Evolutionary conservation across 2,113 vertebrate genomes (phyloP).

Genomic region (Petromus typicus): DNA sequence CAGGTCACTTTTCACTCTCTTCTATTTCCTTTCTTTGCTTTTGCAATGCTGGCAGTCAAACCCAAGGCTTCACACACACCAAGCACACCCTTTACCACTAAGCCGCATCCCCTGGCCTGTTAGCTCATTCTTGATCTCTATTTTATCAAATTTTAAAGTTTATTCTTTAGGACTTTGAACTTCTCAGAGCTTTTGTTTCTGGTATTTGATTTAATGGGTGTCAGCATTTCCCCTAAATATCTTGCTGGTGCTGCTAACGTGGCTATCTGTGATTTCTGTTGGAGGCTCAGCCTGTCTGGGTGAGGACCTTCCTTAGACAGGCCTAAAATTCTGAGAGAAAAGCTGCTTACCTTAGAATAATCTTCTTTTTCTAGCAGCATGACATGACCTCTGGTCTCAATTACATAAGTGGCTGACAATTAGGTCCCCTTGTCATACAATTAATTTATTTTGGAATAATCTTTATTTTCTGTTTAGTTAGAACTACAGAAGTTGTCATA

Average conservation of each 20-base stretch:
- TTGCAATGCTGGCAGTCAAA: neutral
- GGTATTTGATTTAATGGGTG: neutral
- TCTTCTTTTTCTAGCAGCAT: neutral
- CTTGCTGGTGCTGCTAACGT: neutral
- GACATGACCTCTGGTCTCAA: neutral
- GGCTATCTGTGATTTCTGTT: neutral
- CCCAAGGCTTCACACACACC: neutral
- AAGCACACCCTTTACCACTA: neutral
- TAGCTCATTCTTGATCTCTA: neutral
- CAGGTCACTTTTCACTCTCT: neutral
- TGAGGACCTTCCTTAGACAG: neutral
- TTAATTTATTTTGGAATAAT: neutral
- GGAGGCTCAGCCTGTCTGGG: neutral
- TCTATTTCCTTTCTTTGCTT: neutral
- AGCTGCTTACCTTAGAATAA: neutral
- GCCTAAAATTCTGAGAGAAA: neutral
- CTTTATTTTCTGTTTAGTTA: neutral
- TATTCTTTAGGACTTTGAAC: neutral
- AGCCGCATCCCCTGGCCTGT: neutral
- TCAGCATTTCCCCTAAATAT: neutral
- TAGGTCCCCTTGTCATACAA: neutral
- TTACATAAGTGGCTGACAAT: neutral
- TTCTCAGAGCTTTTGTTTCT: conserved; percentile 30
- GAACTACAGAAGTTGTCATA: neutral
- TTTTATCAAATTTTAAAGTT: neutral